Evolutionary conservation across 2,113 vertebrate genomes (phyloP), one percentile per base, ranked within the genome.

Genomic region (Clarias batrachus): DNA sequence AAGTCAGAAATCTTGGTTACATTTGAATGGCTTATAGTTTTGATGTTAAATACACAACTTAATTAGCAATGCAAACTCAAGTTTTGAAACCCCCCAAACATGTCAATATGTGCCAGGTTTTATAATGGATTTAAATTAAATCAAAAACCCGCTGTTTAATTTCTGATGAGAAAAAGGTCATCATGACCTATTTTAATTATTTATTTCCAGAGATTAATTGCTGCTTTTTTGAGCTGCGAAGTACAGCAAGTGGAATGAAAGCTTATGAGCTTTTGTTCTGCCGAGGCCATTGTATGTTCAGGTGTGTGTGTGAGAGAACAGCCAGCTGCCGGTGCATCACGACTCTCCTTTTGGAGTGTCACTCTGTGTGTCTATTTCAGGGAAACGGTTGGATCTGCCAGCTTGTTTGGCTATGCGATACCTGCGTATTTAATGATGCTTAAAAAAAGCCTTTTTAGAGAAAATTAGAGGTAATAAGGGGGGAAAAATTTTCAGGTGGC

Each of bases 321-420:
- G 63, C 52, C 73, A 11, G 78, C 41, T 23, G 85, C 63, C 54
- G 30, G 79, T 76, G 82, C 85, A 87, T 90, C 89, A 89, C 87
- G 89, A 89, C 80, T 83, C 85, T 68, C 86, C 83, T 85, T 88
- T 85, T n/a, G 66, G 56, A 88, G 85, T 83, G 87, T 85, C 84
- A 79, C 48, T 85, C 60, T 23, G 27, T 23, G n/a, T n/a, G 37
- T 65, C 81, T 87, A 78, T 87, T 83, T 77, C 66, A 59, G 33
- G 80, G 78, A 83, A 30, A 78, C 48, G 13, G 14, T 68, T 71
- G 77, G 65, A 59, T 81, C 56, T 48, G 21, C 16, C 27, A 25
- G 59, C 48, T 56, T 62, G 17, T 65, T 87, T 70, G 54, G 59
- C 59, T 60, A 41, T 37, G 65, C 14, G 30, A 73, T 84, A 13